phyloP scores from a whole-genome alignment of 2,888 invertebrate species.

The Agrilus mali region DNA sequence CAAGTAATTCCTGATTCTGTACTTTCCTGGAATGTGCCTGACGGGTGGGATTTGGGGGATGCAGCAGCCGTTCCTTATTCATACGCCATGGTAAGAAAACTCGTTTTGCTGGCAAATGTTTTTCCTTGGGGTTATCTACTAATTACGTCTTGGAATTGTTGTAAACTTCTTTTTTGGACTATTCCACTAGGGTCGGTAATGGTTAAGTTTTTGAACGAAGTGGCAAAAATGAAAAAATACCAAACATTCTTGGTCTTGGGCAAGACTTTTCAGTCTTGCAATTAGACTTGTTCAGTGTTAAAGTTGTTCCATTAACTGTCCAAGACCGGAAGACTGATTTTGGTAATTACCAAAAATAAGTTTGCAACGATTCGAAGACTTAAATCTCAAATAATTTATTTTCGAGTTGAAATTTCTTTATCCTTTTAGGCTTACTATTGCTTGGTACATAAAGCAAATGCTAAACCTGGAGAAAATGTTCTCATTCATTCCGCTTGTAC shows the following conservation, averaged over 20 bases:
- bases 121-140: background rate
- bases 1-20: constrained; percentile 28
- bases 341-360: no score
- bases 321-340: no score
- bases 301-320: no score
- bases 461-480: constrained; percentile 34
- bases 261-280: no score
- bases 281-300: no score
- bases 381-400: no score
- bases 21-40: constrained; percentile 56
- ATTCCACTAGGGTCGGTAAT: background rate
- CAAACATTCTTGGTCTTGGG: no score
- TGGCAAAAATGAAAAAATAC: no score
- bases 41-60: constrained; percentile 58
- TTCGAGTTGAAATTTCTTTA: constrained; percentile 11
- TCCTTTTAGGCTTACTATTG: constrained; percentile 31
- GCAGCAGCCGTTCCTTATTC: constrained; percentile 73
- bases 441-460: constrained; percentile 30
- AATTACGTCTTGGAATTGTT: background rate
- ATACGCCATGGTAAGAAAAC: constrained; percentile 43
- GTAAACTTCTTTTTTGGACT: background rate
- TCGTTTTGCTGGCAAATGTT: no score
- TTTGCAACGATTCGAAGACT: no score
- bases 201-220: no score
- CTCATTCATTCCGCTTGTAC: constrained; percentile 44